These are phyloP conservation scores for Sternarchorhynchus goeldii DNA, from an alignment of 2,797 vertebrate genomes.

Conservation along the genomic window DNA sequence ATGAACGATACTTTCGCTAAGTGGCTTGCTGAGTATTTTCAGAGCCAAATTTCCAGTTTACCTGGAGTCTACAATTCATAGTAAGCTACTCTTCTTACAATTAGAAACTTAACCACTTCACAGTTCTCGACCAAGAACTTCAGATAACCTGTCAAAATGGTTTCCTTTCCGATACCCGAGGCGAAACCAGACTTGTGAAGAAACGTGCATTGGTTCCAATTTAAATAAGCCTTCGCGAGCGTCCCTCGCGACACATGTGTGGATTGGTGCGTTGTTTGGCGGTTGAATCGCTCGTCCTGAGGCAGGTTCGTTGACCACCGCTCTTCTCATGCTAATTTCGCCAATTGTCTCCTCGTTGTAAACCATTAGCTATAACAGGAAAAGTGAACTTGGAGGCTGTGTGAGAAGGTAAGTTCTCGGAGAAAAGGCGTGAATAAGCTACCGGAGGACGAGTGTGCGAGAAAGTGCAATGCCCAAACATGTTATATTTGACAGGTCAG, in stretches of 20 bases:
- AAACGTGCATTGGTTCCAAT: slow-evolving; percentile 29
- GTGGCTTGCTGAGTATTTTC: not conserved
- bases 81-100: too few relatives aligned
- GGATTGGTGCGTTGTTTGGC: slow-evolving; percentile 41
- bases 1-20: too few relatives aligned
- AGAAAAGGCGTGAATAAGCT: slow-evolving; percentile 22
- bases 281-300: not conserved
- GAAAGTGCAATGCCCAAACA: slow-evolving; percentile 28
- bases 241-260: slow-evolving; percentile 28
- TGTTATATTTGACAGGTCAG: slow-evolving; percentile 36
- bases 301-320: slow-evolving; percentile 12
- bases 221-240: slow-evolving; percentile 25
- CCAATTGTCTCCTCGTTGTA: slow-evolving; percentile 50
- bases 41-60: too few relatives aligned
- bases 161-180: slow-evolving; percentile 20
- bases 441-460: slow-evolving; percentile 19
- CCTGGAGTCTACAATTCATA: too few relatives aligned
- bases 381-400: slow-evolving; percentile 6
- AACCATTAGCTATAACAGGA: slow-evolving; percentile 48
- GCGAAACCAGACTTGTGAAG: slow-evolving; percentile 34
- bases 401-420: slow-evolving; percentile 23
- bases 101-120: not conserved
- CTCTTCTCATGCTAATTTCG: slow-evolving; percentile 56
- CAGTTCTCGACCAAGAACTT: not conserved
- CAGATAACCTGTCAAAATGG: slow-evolving; percentile 14